These are phyloP conservation scores for Eucera pruinosa DNA, from an alignment of 2,888 invertebrate genomes.

Conservation along the genomic window DNA sequence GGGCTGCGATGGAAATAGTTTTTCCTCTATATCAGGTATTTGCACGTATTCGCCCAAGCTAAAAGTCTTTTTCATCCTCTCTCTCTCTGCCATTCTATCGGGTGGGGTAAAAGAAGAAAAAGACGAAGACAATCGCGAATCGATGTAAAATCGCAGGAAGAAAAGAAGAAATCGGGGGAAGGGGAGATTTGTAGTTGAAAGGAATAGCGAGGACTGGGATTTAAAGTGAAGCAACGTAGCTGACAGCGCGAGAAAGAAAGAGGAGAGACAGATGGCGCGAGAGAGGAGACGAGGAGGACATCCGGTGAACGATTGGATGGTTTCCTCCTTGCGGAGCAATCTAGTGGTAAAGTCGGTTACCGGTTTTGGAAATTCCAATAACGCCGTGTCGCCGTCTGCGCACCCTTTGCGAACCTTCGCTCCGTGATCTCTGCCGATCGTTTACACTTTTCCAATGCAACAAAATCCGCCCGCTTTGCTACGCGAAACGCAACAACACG, in stretches of 20 bases:
- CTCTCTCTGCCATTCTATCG: background rate
- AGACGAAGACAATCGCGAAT: conserved; percentile 34
- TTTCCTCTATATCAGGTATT: background rate
- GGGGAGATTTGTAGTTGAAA: conserved; percentile 35
- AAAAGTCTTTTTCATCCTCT: background rate
- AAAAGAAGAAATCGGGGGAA: conserved; percentile 27
- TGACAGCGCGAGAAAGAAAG: conserved; percentile 52
- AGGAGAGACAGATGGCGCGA: conserved; percentile 47
- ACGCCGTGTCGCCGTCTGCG: conserved; percentile 62
- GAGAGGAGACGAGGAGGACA: conserved; percentile 76
- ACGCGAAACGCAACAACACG: too few relatives aligned
- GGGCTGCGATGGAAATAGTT: background rate
- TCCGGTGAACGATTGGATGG: conserved; percentile 83
- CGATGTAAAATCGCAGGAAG: conserved; percentile 32
- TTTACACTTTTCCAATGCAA: conserved; percentile 28
- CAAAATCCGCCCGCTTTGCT: too few relatives aligned
- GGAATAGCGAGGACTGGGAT: conserved; percentile 33
- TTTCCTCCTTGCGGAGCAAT: conserved; percentile 83
- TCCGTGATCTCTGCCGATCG: conserved; percentile 39
- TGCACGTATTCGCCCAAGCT: too few relatives aligned
- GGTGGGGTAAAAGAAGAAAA: conserved; percentile 3
- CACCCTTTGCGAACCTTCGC: conserved; percentile 57
- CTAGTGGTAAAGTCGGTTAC: conserved; percentile 83
- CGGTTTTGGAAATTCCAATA: conserved; percentile 80
- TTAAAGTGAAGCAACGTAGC: conserved; percentile 38